phyloP scores from a whole-genome alignment of 92 coral and sea anemone genomes.

The Zoanthus gigantus region DNA sequence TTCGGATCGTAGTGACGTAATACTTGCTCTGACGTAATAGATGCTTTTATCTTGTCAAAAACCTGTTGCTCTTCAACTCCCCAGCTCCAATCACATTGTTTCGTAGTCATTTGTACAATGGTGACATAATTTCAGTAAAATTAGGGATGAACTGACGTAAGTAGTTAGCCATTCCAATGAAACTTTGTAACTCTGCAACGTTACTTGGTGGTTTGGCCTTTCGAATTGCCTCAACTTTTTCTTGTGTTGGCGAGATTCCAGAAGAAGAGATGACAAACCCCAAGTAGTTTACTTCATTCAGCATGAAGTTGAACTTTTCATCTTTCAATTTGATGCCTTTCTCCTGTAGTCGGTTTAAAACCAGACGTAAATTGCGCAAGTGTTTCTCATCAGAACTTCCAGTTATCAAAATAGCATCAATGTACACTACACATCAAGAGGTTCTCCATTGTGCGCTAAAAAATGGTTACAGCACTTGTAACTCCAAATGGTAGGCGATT shows the following conservation, averaged over 20 bases:
- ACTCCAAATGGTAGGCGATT: constrained; percentile 19
- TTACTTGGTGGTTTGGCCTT: constrained; percentile 46
- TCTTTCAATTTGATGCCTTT: background rate
- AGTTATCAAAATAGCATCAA: constrained; percentile 36
- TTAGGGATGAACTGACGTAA: constrained; percentile 50
- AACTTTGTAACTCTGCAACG: constrained; percentile 59
- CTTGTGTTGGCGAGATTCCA: constrained; percentile 54
- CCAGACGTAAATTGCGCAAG: background rate
- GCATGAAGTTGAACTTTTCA: background rate
- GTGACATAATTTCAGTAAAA: constrained; percentile 12
- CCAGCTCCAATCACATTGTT: background rate
- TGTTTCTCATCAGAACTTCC: constrained; percentile 44
- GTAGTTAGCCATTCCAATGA: constrained; percentile 57
- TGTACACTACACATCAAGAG: constrained; percentile 30
- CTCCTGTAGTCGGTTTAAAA: background rate
- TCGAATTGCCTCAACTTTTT: constrained; percentile 51
- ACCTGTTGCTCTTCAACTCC: background rate
- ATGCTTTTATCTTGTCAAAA: background rate
- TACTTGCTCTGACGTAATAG: constrained; percentile 7
- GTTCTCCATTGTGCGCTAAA: background rate
- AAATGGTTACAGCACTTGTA: background rate
- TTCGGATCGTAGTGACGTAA: constrained; percentile 51
- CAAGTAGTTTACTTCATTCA: background rate
- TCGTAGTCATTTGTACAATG: too few species aligned
- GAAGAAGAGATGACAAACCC: constrained; percentile 2